A percentile compares a stretch with the other conserved stretches of the same genome.
These are phyloP conservation scores for Cyrtorhinus lividipennis DNA, from an alignment of 1,140 invertebrate genomes.

Conservation along the genomic window DNA sequence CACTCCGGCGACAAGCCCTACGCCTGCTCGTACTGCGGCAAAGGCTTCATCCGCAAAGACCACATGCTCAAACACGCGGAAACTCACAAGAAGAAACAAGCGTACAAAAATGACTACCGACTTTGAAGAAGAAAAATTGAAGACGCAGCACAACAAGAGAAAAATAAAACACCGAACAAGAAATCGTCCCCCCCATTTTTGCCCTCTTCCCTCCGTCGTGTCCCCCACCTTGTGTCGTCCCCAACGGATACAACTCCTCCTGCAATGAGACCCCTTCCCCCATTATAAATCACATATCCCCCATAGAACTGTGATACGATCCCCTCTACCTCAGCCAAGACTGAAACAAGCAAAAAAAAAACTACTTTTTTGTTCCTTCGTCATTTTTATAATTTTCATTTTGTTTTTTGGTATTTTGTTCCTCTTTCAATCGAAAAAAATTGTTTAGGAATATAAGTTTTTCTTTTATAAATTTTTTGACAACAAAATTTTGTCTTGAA, in stretches of 20 bases:
- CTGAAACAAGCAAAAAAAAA: slow-evolving; percentile 5
- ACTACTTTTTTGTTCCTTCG: slow-evolving; percentile 11
- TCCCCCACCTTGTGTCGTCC: not conserved
- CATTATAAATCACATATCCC: slow-evolving; percentile 11
- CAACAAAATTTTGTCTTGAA: not conserved
- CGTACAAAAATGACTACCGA: slow-evolving; percentile 4
- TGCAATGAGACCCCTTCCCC: not conserved
- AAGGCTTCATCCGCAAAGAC: slow-evolving; percentile 82
- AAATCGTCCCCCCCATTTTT: not conserved
- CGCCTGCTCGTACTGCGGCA: slow-evolving; percentile 62
- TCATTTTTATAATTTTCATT: not conserved
- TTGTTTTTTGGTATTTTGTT: slow-evolving; percentile 7
- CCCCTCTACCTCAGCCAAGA: slow-evolving; percentile 14
- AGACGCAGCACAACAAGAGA: not conserved
- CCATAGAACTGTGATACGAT: slow-evolving; percentile 14
- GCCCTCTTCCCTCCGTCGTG: not conserved
- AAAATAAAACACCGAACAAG: not conserved
- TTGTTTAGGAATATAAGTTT: not conserved
- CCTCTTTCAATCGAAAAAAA: not conserved
- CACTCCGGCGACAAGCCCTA: slow-evolving; percentile 61
- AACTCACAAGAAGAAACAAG: slow-evolving; percentile 51
- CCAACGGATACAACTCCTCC: not conserved
- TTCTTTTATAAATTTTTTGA: not conserved
- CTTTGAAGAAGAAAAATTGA: not conserved
- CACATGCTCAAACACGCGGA: slow-evolving; percentile 87